A percentile compares a stretch with the other conserved stretches of the same genome.
Evolutionary conservation across 2,888 invertebrate species (phyloP).

Genomic region (Nymphalis urticae): DNA sequence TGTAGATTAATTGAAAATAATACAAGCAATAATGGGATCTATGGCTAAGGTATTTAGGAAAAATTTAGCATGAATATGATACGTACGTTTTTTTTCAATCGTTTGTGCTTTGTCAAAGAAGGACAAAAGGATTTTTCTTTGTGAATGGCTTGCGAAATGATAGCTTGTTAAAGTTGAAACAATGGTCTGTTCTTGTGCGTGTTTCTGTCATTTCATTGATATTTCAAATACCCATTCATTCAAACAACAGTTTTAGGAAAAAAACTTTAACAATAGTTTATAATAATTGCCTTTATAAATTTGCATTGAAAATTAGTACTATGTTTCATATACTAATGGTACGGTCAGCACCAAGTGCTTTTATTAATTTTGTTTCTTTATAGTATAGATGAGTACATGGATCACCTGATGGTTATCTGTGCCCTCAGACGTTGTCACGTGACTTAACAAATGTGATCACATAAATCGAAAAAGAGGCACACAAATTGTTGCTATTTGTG

Average conservation of each 20-base stretch:
- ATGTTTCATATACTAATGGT: no score
- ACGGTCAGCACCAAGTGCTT: no score
- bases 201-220: constrained; percentile 20
- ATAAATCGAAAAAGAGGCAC: no score
- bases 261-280: no score
- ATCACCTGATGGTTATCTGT: no score
- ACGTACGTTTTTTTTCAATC: background rate
- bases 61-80: background rate
- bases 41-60: background rate
- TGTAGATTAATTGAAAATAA: background rate
- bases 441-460: no score
- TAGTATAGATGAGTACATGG: no score
- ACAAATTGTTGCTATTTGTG: no score
- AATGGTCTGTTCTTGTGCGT: constrained; percentile 10
- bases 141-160: constrained; percentile 29
- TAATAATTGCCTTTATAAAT: no score
- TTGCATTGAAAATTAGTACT: no score
- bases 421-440: no score
- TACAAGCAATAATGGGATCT: background rate
- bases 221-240: constrained; percentile 13
- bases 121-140: constrained; percentile 28
- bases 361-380: no score
- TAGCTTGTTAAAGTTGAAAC: constrained; percentile 20
- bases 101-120: constrained; percentile 13
- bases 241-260: background rate